Base-by-base conservation (phyloP, 1,140 invertebrate species). In the Saccostrea echinata region DNA sequence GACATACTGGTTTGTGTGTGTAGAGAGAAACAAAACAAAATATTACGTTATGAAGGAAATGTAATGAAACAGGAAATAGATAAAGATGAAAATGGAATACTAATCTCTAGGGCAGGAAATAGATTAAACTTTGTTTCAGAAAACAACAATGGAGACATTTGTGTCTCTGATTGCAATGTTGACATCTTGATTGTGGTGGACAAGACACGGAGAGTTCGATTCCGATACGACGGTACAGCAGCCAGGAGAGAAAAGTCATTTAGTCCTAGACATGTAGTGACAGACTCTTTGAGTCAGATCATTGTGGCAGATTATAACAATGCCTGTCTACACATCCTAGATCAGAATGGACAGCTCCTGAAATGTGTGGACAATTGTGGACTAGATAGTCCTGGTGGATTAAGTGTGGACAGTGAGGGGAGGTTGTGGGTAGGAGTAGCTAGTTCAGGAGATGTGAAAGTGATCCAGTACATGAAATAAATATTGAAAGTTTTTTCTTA, bases 221-320 rank as follows among this genome's bases (percentile, higher is more conserved):
- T 82, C n/a, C 33, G 33, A 82, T 82, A 82, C n/a, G 80, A 82
- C n/a, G 80, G 80, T 82, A 33, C 13, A 82, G 30, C 18, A n/a
- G 43, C 33, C 33, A 82, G 18, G 3, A 16, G 16, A 51, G 9
- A 82, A 30, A 82, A 82, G 43, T 16, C 30, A 82, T 51, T 82
- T 82, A 24, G 30, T 33, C 80, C 80, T 33, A n/a, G 27, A 51
- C 18, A 35, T 51, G n/a, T 82, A 33, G 80, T 35, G 33, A 82
- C 80, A 30, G 80, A 82, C 43, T 43, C 13, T 13, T 16, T 21
- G 0, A 51, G 80, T 43, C 33, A 82, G 2, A 82, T 82, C 13
- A 82, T 82, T 8, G 43, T 82, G 11, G 18, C 80, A 21, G 80
- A 82, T 33, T 30, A 33, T 3, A 35, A 82, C 33, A 82, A 82